Percentiles rank a stretch among this genome's conserved stretches.
Evolutionary conservation across 1,140 invertebrate species (phyloP).

Genomic region (Prorops nasuta): DNA sequence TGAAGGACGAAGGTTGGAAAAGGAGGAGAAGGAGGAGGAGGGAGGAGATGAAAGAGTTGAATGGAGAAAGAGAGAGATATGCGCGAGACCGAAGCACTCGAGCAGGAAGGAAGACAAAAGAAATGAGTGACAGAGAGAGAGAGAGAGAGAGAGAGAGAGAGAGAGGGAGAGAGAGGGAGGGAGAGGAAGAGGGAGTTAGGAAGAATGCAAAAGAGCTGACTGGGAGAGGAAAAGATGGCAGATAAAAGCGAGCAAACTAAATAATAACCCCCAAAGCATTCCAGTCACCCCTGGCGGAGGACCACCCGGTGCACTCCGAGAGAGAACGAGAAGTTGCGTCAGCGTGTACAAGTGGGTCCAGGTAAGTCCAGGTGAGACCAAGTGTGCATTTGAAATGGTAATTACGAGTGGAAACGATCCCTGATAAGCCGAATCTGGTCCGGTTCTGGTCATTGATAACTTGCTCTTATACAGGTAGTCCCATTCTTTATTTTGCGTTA

Average conservation of each 20-base stretch:
- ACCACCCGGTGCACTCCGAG: slow-evolving; percentile 50
- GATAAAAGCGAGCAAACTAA: slow-evolving; percentile 53
- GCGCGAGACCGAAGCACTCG: too few species aligned
- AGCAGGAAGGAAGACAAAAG: too few species aligned
- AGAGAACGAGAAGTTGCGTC: slow-evolving; percentile 38
- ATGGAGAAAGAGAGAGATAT: slow-evolving; percentile 1
- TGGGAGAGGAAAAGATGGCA: slow-evolving; percentile 46
- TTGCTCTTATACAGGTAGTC: too few species aligned
- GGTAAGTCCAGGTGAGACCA: slow-evolving; percentile 36
- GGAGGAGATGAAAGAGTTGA: background rate
- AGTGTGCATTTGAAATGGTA: slow-evolving; percentile 55
- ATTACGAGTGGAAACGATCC: slow-evolving; percentile 46
- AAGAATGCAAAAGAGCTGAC: background rate
- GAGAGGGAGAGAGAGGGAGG: slow-evolving; percentile 14
- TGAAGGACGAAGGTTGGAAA: slow-evolving; percentile 14
- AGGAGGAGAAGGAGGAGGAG: slow-evolving; percentile 11
- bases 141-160: slow-evolving; percentile 14
- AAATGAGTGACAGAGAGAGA: slow-evolving; percentile 4
- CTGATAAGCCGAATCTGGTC: slow-evolving; percentile 48
- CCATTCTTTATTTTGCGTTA: too few species aligned
- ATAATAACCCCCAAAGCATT: slow-evolving; percentile 47
- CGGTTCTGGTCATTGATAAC: too few species aligned
- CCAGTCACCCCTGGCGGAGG: slow-evolving; percentile 17
- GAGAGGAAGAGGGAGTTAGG: slow-evolving; percentile 11
- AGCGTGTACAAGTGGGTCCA: slow-evolving; percentile 35